A percentile compares a stretch with the other conserved stretches of the same genome.
Conservation (phyloP, 2,888 invertebrate genomes). For the Synanthedon formicaeformis region DNA sequence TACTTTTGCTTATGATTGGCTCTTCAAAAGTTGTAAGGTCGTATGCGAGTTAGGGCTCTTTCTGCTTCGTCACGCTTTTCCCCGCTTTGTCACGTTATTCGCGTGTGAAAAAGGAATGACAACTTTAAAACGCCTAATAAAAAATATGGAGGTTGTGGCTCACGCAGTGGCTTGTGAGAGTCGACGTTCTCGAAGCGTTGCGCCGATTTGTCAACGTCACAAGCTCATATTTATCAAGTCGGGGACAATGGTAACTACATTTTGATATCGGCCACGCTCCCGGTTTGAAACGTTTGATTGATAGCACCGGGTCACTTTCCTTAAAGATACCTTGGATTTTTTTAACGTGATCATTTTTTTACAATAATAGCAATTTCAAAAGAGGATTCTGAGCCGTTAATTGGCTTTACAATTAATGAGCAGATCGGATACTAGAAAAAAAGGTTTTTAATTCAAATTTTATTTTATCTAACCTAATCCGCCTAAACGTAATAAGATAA, state of each 20-base stretch:
- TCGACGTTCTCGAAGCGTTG: constrained; percentile 13
- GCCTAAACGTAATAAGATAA: too few species aligned
- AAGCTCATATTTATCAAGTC: constrained; percentile 59
- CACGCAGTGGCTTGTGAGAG: constrained; percentile 12
- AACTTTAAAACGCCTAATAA: background rate
- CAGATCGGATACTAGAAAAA: too few species aligned
- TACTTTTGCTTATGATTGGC: too few species aligned
- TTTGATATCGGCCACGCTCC: constrained; percentile 49
- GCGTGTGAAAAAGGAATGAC: background rate
- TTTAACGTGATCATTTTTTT: background rate
- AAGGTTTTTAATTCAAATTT: too few species aligned
- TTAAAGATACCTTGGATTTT: background rate
- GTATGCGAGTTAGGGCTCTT: too few species aligned
- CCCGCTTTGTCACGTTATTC: background rate
- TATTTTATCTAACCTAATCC: too few species aligned
- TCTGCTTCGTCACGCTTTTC: too few species aligned
- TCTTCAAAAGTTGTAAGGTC: too few species aligned
- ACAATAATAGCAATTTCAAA: too few species aligned
- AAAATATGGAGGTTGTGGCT: background rate
- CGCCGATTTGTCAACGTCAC: constrained; percentile 61
- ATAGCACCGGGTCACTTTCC: constrained; percentile 32
- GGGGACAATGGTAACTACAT: constrained; percentile 64
- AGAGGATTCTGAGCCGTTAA: too few species aligned
- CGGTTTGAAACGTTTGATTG: constrained; percentile 55
- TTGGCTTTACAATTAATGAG: too few species aligned